Percentiles rank a stretch among this genome's conserved stretches.
Evolutionary conservation across 1,140 invertebrate genomes (phyloP).

Genomic region (Cryptotermes secundus): DNA sequence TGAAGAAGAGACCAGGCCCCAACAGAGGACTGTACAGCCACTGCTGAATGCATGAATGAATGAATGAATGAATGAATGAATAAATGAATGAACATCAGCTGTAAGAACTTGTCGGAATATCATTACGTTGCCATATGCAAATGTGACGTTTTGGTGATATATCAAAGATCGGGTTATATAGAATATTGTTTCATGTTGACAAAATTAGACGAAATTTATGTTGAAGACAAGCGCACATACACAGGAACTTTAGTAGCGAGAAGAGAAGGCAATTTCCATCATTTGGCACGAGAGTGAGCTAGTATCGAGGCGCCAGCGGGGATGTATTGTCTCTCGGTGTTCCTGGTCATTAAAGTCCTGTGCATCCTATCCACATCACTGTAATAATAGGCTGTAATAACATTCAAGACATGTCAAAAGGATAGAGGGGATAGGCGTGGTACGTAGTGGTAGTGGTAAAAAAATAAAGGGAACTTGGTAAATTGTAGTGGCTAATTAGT

Average conservation of each 20-base stretch:
- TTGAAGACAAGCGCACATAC: neutral
- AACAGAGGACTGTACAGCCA: too few relatives aligned
- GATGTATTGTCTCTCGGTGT: neutral
- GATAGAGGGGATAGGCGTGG: neutral
- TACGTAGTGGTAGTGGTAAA: neutral
- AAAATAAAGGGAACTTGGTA: neutral
- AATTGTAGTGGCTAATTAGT: constrained; percentile 19
- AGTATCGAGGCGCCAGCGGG: neutral
- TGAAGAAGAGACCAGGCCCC: too few relatives aligned
- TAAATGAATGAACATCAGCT: too few relatives aligned
- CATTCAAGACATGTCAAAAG: constrained; percentile 16
- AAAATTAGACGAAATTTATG: neutral
- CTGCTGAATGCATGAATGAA: too few relatives aligned
- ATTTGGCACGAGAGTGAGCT: neutral
- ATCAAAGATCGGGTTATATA: too few relatives aligned
- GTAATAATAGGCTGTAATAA: constrained; percentile 20
- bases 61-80: too few relatives aligned
- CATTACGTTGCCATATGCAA: too few relatives aligned
- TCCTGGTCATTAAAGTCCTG: neutral
- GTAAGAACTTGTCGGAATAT: too few relatives aligned
- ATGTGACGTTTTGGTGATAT: too few relatives aligned
- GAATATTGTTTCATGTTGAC: neutral
- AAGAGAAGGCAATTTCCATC: neutral
- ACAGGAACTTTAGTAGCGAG: neutral
- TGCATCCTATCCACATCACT: neutral